Evolutionary conservation across 2,113 vertebrate genomes (phyloP).

Genomic region (Manacus vitellinus): DNA sequence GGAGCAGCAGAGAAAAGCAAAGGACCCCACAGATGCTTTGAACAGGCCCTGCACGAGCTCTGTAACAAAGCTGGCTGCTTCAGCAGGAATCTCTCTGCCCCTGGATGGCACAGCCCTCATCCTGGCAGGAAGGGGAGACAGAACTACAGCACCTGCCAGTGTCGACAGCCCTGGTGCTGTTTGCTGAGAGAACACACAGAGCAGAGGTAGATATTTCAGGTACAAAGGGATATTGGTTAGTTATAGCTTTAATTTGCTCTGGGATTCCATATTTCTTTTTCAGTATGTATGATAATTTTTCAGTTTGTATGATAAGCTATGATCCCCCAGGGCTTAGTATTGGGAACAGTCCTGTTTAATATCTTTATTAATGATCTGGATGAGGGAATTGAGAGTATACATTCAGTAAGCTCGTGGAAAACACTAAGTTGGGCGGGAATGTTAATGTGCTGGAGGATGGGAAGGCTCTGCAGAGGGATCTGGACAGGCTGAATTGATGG

Average conservation of each 20-base stretch:
- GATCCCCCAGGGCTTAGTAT: background rate
- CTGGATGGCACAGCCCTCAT: background rate
- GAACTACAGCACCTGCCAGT: background rate
- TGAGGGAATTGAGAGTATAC: background rate
- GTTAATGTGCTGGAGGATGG: background rate
- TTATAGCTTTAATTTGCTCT: background rate
- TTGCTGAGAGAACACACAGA: background rate
- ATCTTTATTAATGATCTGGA: background rate
- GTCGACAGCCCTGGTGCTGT: background rate
- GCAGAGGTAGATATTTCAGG: background rate
- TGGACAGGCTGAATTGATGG: background rate
- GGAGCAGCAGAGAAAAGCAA: background rate
- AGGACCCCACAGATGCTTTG: background rate
- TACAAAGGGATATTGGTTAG: background rate
- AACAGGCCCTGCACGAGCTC: accelerated
- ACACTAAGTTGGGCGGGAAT: background rate
- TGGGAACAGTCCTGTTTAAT: background rate
- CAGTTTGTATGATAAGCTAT: background rate
- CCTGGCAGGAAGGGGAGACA: background rate
- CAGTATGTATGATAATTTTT: too few relatives aligned
- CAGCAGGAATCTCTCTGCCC: background rate
- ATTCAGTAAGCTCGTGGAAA: background rate
- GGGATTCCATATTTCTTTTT: background rate
- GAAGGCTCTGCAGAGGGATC: background rate
- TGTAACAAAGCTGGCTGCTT: background rate